Evolutionary conservation across 2,113 vertebrate genomes (phyloP).

Genomic region (Protobothrops mucrosquamatus): DNA sequence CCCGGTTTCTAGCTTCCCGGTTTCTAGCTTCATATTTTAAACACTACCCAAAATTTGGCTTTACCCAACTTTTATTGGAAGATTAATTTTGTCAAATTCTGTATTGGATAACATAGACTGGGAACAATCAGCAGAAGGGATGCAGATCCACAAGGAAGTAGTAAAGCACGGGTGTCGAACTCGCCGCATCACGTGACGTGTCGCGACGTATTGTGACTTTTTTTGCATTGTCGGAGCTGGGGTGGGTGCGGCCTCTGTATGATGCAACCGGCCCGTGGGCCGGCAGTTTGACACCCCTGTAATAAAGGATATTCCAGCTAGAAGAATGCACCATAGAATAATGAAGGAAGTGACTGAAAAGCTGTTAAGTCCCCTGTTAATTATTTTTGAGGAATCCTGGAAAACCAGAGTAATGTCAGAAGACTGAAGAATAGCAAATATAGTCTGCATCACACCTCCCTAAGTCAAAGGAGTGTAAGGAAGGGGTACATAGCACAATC

Average conservation of each 20-base stretch:
- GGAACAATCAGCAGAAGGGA: not conserved
- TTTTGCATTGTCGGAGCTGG: too few species aligned
- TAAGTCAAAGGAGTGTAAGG: not conserved
- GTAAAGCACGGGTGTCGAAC: too few species aligned
- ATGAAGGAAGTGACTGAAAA: not conserved
- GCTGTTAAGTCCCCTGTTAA: not conserved
- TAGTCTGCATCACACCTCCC: not conserved
- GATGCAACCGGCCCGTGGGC: too few species aligned
- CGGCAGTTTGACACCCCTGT: too few species aligned
- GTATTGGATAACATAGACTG: not conserved
- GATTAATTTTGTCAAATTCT: not conserved
- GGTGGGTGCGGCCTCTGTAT: too few species aligned
- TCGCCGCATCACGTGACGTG: too few species aligned
- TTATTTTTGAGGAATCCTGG: not conserved
- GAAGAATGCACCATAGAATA: not conserved
- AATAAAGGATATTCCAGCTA: not conserved
- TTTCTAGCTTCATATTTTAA: not conserved
- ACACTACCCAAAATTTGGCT: not conserved
- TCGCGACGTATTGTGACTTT: too few species aligned
- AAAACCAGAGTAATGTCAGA: not conserved
- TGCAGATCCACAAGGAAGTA: not conserved
- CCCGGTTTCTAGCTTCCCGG: too few species aligned
- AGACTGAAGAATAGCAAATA: not conserved
- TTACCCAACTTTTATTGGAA: not conserved
- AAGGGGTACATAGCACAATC: not conserved